phyloP scores from a whole-genome alignment of 2,888 invertebrate species.

The Brachylomia viminalis region DNA sequence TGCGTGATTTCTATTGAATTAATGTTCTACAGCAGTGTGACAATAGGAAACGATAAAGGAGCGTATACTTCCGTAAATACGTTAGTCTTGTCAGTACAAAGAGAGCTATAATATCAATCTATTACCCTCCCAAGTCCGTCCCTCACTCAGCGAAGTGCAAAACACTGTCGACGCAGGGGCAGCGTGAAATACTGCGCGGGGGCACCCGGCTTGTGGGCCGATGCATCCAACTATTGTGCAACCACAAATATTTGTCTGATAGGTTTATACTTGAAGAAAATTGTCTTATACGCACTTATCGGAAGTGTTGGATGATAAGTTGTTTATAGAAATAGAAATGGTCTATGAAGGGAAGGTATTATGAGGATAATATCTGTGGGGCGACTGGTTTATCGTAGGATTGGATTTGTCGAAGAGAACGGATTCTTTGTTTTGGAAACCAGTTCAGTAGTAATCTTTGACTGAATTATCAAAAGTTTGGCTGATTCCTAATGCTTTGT shows the following conservation, averaged over 20 bases:
- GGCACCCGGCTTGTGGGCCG: constrained; percentile 83
- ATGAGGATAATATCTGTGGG: constrained; percentile 21
- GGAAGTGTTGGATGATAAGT: constrained; percentile 53
- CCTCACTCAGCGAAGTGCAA: constrained; percentile 83
- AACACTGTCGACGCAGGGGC: constrained; percentile 83
- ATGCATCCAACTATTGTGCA: constrained; percentile 69
- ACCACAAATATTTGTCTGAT: constrained; percentile 68
- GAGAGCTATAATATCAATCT: not conserved
- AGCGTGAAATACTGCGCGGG: constrained; percentile 83
- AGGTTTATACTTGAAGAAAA: constrained; percentile 66
- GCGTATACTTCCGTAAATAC: not conserved
- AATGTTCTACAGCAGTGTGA: not conserved
- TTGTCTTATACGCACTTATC: constrained; percentile 60
- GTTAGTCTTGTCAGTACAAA: not conserved
- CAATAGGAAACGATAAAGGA: not conserved
- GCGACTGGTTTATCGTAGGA: constrained; percentile 3
- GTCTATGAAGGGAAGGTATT: constrained; percentile 10
- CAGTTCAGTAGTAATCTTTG: not conserved
- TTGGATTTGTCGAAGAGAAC: not conserved
- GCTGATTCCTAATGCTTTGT: not conserved
- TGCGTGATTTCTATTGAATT: too few relatives aligned
- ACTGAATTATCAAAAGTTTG: not conserved
- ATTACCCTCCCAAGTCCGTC: constrained; percentile 66
- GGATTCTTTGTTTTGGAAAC: not conserved
- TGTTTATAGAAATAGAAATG: constrained; percentile 42